Conservation (phyloP, 2,888 invertebrate species). For the Polymixis lichenea region DNA sequence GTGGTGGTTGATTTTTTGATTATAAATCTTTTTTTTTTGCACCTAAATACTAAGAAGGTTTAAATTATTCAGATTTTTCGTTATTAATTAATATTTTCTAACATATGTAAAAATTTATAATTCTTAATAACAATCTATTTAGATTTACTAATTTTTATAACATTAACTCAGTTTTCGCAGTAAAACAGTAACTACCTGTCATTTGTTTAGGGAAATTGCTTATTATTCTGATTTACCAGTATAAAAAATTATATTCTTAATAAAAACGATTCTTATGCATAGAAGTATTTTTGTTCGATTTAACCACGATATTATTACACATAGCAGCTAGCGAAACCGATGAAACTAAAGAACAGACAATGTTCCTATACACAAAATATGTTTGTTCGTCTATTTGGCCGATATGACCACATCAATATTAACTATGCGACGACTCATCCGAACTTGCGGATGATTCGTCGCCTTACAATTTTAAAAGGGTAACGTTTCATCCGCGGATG, state of each 20-base stretch:
- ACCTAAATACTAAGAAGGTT: conserved; percentile 14
- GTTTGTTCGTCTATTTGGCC: not conserved
- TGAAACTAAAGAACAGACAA: too few species aligned
- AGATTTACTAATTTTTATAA: not conserved
- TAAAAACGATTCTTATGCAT: not conserved
- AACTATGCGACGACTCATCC: not conserved
- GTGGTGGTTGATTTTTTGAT: conserved; percentile 1
- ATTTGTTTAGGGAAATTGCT: not conserved
- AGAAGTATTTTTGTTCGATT: conserved; percentile 3
- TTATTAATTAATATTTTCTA: conserved; percentile 6
- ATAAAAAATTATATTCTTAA: not conserved
- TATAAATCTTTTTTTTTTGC: conserved; percentile 4
- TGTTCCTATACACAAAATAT: too few species aligned
- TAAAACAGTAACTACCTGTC: conserved; percentile 2
- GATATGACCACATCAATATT: not conserved
- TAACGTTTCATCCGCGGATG: conserved; percentile 7
- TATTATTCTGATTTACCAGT: not conserved
- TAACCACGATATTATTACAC: conserved; percentile 5
- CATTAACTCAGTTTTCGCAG: not conserved
- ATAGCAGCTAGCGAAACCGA: not conserved
- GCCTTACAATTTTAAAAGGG: conserved; percentile 3
- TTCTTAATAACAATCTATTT: conserved; percentile 5
- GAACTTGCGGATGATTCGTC: not conserved
- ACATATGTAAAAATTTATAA: not conserved
- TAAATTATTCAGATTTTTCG: conserved; percentile 3